Conservation (phyloP, 2,888 invertebrate species). For the Andrena hattorfiana region DNA sequence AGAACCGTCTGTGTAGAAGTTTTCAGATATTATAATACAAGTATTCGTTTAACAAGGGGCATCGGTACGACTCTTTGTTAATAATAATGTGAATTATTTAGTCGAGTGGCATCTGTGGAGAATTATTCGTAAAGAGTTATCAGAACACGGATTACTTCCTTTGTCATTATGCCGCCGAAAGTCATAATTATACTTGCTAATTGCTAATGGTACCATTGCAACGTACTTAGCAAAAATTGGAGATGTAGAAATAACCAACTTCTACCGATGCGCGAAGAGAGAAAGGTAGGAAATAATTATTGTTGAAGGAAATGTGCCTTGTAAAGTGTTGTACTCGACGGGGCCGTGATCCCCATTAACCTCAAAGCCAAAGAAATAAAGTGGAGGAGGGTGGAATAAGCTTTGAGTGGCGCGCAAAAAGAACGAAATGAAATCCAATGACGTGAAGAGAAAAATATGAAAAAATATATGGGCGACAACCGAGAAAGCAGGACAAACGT, state of each 20-base stretch:
- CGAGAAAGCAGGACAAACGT: neutral
- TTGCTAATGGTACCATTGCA: neutral
- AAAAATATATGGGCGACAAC: conserved; percentile 11
- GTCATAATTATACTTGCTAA: conserved; percentile 6
- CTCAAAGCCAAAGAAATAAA: conserved; percentile 46
- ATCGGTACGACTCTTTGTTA: neutral
- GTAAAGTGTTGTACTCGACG: conserved; percentile 39
- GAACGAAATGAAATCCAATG: conserved; percentile 68
- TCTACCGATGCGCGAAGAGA: neutral
- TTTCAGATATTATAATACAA: neutral
- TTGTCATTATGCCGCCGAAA: neutral
- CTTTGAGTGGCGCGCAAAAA: conserved; percentile 64
- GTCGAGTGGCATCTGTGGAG: neutral
- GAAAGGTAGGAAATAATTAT: conserved; percentile 38
- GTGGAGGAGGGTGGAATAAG: conserved; percentile 32
- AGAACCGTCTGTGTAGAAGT: neutral
- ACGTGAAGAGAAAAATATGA: conserved; percentile 60
- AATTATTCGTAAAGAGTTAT: neutral
- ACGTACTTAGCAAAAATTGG: neutral
- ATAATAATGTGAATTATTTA: neutral
- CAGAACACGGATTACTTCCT: neutral
- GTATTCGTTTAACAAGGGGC: neutral
- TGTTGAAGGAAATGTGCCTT: conserved; percentile 25
- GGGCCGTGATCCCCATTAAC: conserved; percentile 44
- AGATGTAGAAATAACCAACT: conserved; percentile 4